Evolutionary conservation across 2,113 vertebrate species (phyloP).

Genomic region (Peromyscus californicus): DNA sequence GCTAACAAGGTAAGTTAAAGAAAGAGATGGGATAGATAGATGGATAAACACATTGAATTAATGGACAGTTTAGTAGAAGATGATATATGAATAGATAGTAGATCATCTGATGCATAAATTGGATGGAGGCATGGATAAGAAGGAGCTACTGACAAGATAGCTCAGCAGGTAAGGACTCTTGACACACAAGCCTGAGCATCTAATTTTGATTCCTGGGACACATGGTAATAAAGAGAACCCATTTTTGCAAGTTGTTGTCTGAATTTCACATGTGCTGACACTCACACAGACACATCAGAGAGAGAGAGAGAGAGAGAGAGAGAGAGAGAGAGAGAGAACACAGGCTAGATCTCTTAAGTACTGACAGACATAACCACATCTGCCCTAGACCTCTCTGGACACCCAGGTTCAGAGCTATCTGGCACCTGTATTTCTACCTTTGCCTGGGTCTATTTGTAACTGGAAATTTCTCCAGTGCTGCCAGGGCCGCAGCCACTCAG

Average conservation of each 20-base stretch:
- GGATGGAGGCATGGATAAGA: neutral
- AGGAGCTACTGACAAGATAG: neutral
- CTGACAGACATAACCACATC: neutral
- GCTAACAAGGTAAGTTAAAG: neutral
- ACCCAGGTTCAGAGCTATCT: neutral
- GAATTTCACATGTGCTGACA: neutral
- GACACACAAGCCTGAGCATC: neutral
- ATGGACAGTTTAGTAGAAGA: neutral
- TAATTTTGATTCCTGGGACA: neutral
- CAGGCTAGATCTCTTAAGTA: neutral
- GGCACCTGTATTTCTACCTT: neutral
- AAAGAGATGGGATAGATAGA: neutral
- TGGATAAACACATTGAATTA: neutral
- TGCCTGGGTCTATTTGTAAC: neutral
- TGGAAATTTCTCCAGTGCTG: too few relatives aligned
- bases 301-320: neutral
- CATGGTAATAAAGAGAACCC: neutral
- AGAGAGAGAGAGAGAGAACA: neutral
- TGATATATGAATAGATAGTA: neutral
- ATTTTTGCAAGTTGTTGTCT: neutral
- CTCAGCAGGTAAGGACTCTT: neutral
- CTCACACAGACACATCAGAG: neutral
- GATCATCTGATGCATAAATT: neutral
- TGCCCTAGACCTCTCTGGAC: neutral
- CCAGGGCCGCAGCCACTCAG: too few relatives aligned